Evolutionary conservation across 2,797 vertebrate genomes (phyloP).

Genomic region (Pseudochromis fuscus): DNA sequence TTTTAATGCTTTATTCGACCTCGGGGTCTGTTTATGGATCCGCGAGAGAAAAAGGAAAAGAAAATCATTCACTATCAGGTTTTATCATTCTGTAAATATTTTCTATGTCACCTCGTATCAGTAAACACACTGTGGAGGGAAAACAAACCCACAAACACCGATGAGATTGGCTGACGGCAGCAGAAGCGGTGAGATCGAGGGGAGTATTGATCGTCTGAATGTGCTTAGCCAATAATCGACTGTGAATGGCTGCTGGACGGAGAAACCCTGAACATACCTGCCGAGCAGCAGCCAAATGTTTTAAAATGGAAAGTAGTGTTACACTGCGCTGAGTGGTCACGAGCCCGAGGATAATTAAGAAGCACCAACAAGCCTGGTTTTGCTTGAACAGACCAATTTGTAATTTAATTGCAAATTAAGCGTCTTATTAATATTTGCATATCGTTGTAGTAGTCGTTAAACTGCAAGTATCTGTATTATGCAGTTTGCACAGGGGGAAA

Average conservation of each 20-base stretch:
- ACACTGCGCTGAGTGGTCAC: neutral
- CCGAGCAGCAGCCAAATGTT: neutral
- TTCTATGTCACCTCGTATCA: constrained; percentile 30
- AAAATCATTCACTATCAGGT: constrained; percentile 23
- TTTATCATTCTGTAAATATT: constrained; percentile 43
- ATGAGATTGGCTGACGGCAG: constrained; percentile 23
- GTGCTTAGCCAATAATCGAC: constrained; percentile 8
- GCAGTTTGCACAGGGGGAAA: neutral
- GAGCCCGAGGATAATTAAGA: neutral
- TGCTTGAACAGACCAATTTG: constrained; percentile 11
- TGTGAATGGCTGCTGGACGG: no score
- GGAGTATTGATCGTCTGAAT: constrained; percentile 48
- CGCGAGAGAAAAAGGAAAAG: neutral
- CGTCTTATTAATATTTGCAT: constrained; percentile 22
- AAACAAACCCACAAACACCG: constrained; percentile 29
- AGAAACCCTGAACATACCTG: no score
- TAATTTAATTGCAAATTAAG: constrained; percentile 31
- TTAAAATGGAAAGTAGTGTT: neutral
- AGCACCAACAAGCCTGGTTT: neutral
- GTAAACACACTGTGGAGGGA: constrained; percentile 27
- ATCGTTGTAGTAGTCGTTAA: constrained; percentile 7
- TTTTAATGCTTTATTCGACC: neutral
- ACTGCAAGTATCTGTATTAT: neutral
- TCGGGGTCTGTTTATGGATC: neutral
- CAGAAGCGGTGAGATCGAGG: constrained; percentile 9